Evolutionary conservation across 2,888 invertebrate genomes (phyloP).

Genomic region (Lathronympha strigana): DNA sequence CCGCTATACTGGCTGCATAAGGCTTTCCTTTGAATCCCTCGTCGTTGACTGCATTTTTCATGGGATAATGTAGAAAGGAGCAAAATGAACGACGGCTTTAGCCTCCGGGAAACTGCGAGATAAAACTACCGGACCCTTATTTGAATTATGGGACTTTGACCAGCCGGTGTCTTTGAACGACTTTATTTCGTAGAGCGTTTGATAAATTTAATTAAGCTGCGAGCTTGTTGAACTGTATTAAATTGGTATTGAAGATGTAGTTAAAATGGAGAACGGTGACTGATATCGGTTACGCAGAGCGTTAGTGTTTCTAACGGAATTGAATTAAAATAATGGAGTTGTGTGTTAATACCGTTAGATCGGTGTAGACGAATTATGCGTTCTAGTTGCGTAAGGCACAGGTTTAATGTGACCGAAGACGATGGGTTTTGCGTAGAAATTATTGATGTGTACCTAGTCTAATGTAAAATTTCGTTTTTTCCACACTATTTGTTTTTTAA

Average conservation of each 20-base stretch:
- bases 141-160: slow-evolving; percentile 64
- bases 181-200: slow-evolving; percentile 44
- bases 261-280: slow-evolving; percentile 14
- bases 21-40: slow-evolving; percentile 54
- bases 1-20: slow-evolving; percentile 52
- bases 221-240: slow-evolving; percentile 30
- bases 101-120: slow-evolving; percentile 59
- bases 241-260: slow-evolving; percentile 31
- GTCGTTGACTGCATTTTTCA: slow-evolving; percentile 62
- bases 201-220: slow-evolving; percentile 39
- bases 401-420: too few relatives aligned
- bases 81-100: slow-evolving; percentile 62
- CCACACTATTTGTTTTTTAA: too few relatives aligned
- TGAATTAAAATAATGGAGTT: slow-evolving; percentile 13
- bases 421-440: too few relatives aligned
- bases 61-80: slow-evolving; percentile 57
- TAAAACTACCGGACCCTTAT: slow-evolving; percentile 63
- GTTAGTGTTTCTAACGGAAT: slow-evolving; percentile 19
- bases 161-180: slow-evolving; percentile 45
- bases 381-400: neutral
- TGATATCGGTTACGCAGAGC: slow-evolving; percentile 19
- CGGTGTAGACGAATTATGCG: neutral
- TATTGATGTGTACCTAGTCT: too few relatives aligned
- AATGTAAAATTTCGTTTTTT: too few relatives aligned
- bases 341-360: slow-evolving; percentile 7